Conservation (phyloP, 1,140 invertebrate genomes). For the Pachypeltis micranthus region DNA sequence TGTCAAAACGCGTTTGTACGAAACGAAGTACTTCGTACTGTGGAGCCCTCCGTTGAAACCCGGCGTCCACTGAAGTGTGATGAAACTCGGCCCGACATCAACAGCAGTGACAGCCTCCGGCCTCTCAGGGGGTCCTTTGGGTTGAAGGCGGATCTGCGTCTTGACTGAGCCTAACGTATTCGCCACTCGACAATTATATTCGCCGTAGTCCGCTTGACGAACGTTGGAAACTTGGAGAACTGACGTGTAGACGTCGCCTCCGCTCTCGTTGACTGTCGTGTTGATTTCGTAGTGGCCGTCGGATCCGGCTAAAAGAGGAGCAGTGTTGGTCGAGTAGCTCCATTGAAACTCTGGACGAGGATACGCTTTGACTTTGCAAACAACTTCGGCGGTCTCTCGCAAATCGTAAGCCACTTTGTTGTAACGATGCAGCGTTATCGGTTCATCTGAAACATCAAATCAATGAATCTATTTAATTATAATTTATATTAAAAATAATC, state of each 20-base stretch:
- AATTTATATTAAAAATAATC: too few species aligned
- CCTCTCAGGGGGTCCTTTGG: constrained; percentile 71
- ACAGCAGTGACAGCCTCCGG: constrained; percentile 56
- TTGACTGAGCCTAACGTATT: constrained; percentile 64
- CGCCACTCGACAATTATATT: constrained; percentile 66
- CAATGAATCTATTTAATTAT: background rate
- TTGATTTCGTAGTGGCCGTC: constrained; percentile 77
- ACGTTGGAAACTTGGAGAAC: constrained; percentile 60
- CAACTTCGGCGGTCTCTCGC: constrained; percentile 67
- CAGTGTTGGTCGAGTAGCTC: constrained; percentile 61
- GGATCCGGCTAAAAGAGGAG: constrained; percentile 57
- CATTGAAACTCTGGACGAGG: constrained; percentile 86
- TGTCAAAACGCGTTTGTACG: constrained; percentile 50
- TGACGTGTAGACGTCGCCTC: constrained; percentile 67
- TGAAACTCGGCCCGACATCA: constrained; percentile 59
- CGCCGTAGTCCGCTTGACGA: constrained; percentile 69
- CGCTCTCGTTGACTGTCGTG: constrained; percentile 60
- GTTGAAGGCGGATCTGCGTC: constrained; percentile 65
- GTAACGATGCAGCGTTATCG: constrained; percentile 70
- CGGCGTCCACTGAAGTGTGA: constrained; percentile 68
- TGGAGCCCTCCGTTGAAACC: constrained; percentile 80
- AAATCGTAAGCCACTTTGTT: constrained; percentile 81
- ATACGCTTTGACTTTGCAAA: constrained; percentile 81
- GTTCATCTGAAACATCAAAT: constrained; percentile 50
- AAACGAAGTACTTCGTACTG: constrained; percentile 74